phyloP scores from a whole-genome alignment of 2,113 vertebrate species.

The Bolborhynchus lineola region DNA sequence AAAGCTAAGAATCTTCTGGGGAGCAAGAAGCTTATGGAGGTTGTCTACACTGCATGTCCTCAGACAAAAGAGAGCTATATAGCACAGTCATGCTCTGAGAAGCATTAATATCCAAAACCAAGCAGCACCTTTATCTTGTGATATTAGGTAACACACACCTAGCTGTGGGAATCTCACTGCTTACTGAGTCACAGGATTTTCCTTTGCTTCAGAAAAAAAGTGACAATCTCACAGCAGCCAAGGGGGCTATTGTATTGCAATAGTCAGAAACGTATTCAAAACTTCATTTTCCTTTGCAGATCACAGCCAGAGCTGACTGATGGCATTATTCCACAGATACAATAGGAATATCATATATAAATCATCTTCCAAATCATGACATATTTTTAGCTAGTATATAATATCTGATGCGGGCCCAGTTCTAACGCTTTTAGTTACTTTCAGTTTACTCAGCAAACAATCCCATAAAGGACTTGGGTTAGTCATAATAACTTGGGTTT shows the following conservation, averaged over 20 bases:
- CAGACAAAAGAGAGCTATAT: not conserved
- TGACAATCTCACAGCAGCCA: not conserved
- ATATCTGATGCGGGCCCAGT: not conserved
- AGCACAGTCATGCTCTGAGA: not conserved
- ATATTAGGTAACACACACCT: not conserved
- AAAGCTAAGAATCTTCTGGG: not conserved
- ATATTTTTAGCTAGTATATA: not conserved
- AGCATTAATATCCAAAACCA: not conserved
- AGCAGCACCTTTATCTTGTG: not conserved
- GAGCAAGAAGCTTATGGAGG: not conserved
- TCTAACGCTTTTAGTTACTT: not conserved
- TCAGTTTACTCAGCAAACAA: not conserved
- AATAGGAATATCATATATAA: not conserved
- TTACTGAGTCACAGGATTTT: not conserved
- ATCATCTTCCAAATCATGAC: not conserved
- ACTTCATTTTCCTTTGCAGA: not conserved
- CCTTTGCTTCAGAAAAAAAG: not conserved
- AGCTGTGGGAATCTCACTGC: not conserved
- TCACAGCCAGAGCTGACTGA: not conserved
- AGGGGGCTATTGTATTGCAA: not conserved
- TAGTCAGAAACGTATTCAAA: not conserved
- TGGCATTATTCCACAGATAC: not conserved
- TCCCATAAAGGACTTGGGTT: not conserved
- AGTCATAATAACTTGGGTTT: not conserved
- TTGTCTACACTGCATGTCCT: not conserved